phyloP scores from a whole-genome alignment of 2,113 vertebrate genomes.

The Pelmatolapia mariae region DNA sequence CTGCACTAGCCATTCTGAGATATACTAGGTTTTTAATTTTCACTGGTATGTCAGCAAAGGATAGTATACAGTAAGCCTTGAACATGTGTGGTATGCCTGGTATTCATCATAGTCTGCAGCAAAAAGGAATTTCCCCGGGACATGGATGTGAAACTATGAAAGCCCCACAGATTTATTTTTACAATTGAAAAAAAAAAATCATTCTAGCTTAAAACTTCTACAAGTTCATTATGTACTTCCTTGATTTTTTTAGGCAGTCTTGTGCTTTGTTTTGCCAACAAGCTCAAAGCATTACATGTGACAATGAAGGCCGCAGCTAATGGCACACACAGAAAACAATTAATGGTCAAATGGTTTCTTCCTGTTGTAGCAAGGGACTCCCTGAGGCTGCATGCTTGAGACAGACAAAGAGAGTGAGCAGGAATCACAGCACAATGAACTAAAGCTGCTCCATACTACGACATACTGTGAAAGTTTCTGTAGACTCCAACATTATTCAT shows the following conservation, averaged over 20 bases:
- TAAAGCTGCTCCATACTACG: not conserved
- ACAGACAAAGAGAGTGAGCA: constrained; percentile 7
- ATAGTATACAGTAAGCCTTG: not conserved
- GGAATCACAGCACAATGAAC: not conserved
- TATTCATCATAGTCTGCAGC: not conserved
- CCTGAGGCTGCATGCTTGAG: constrained; percentile 35
- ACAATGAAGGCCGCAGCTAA: constrained; percentile 37
- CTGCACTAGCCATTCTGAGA: not conserved
- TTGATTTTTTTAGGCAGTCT: not conserved
- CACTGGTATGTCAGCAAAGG: not conserved
- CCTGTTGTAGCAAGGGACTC: constrained; percentile 42
- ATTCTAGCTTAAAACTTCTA: not conserved
- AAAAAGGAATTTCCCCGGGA: not conserved
- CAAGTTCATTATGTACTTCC: not conserved
- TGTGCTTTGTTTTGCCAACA: constrained; percentile 26
- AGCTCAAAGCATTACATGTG: constrained; percentile 24
- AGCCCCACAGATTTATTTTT: not conserved
- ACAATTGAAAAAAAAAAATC: not conserved
- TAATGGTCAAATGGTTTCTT: constrained; percentile 62
- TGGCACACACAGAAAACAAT: constrained; percentile 64
- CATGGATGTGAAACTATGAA: not conserved
- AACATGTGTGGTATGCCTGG: constrained; percentile 16
- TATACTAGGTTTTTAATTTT: not conserved
- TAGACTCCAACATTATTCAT: not conserved
- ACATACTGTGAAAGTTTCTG: not conserved